Percentiles rank a stretch among this genome's conserved stretches.
Evolutionary conservation across 2,888 invertebrate genomes (phyloP).

Genomic region (Xestia rhomboidea): DNA sequence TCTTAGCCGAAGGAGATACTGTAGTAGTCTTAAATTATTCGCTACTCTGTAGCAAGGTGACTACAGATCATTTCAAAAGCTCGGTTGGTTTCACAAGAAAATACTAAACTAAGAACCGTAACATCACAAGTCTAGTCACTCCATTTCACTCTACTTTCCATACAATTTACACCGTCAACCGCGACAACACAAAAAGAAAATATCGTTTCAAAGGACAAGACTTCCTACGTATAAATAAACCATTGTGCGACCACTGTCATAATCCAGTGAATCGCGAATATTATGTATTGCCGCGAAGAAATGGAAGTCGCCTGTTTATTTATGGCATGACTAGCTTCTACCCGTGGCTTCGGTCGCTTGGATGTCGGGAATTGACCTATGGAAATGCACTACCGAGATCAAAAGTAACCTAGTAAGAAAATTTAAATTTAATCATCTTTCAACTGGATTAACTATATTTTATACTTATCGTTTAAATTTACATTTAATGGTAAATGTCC

Average conservation of each 20-base stretch:
- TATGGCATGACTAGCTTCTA: constrained; percentile 51
- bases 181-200: constrained; percentile 47
- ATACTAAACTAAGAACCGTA: background rate
- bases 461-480: too few relatives aligned
- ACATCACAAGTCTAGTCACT: background rate
- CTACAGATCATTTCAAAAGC: background rate
- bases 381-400: too few relatives aligned
- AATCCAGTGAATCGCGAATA: constrained; percentile 60
- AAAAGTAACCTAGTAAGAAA: too few relatives aligned
- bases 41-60: background rate
- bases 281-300: constrained; percentile 59
- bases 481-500: too few relatives aligned
- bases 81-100: background rate
- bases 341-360: background rate
- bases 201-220: constrained; percentile 33
- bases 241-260: constrained; percentile 62
- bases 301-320: constrained; percentile 60
- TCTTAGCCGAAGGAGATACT: background rate
- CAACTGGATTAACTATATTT: too few relatives aligned
- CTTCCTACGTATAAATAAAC: constrained; percentile 57
- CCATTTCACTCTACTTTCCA: constrained; percentile 10
- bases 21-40: background rate
- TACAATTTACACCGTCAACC: constrained; percentile 31
- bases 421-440: too few relatives aligned
- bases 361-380: background rate